Evolutionary conservation across 2,113 vertebrate genomes (phyloP), one percentile per base, ranked within the genome.

Genomic region (Mugil cephalus): DNA sequence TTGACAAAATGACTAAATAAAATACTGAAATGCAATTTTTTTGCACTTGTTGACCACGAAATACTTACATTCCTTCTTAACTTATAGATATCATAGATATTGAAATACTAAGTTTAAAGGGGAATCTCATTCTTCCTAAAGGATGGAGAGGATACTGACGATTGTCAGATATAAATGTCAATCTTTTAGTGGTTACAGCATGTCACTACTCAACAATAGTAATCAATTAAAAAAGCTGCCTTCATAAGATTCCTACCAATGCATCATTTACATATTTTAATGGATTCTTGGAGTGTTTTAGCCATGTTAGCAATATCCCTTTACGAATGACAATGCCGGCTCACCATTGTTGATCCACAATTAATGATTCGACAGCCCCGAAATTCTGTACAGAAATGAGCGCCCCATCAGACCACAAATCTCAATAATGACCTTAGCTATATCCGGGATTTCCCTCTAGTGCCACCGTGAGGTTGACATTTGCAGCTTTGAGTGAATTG

Each of bases 21-120:
- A 51, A 78, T 19, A 75, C 39, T 30, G 34, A 78, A 48, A 60
- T 56, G 45, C 39, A 69, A n/a, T 74, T 73, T 73, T 40, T n/a
- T 2, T 13, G 15, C 52, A 50, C 53, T 39, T 83, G 47, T 71
- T 74, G 56, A 65, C 42, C 47, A 30, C 35, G 24, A 68, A 18
- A 58, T 8, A 42, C 40, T 45, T 11, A 46, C 6, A n/a, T 30
- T 30, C 5, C 24, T 30, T 30, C 24, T 30, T 30, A 30, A 30
- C 24, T 30, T 30, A 30, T 30, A 30, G 24, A 30, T 30, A 30
- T 30, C 24, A 30, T 30, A n/a, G n/a, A n/a, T n/a, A n/a, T n/a
- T n/a, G n/a, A n/a, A n/a, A n/a, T n/a, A 3, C 24, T 30, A 30
- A 2, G 24, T 30, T 5, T 30, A 30, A n/a, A 30, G 24, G 5